These are phyloP conservation scores for Gobiocypris rarus DNA, from an alignment of 2,113 vertebrate genomes.

Conservation along the genomic window DNA sequence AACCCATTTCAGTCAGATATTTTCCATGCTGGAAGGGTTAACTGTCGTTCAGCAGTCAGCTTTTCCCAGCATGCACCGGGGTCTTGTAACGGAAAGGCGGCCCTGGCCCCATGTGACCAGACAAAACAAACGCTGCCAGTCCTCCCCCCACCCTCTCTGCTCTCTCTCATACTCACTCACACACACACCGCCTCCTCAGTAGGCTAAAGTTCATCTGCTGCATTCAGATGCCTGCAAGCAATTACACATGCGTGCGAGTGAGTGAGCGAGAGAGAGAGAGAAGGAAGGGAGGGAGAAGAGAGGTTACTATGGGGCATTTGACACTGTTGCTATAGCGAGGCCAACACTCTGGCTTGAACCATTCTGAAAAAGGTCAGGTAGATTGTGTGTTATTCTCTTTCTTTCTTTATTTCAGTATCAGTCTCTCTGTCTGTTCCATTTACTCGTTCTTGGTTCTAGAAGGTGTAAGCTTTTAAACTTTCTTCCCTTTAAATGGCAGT, in stretches of 20 bases:
- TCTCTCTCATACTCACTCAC: conserved; percentile 36
- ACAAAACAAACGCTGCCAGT: conserved; percentile 73
- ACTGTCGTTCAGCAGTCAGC: conserved; percentile 55
- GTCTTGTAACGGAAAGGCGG: conserved; percentile 54
- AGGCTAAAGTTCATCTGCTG: conserved; percentile 82
- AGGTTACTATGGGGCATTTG: conserved; percentile 81
- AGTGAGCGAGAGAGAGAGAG: conserved; percentile 25
- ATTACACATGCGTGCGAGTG: conserved; percentile 65
- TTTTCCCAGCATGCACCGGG: conserved; percentile 64
- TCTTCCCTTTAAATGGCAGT: background rate
- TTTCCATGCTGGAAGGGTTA: conserved; percentile 49
- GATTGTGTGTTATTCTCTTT: conserved; percentile 69
- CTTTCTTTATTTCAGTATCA: conserved; percentile 44
- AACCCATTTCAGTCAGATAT: background rate
- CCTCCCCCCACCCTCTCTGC: conserved; percentile 27
- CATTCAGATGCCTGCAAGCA: conserved; percentile 74
- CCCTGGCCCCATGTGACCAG: conserved; percentile 74
- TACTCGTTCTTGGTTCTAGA: background rate
- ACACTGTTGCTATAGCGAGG: conserved; percentile 75
- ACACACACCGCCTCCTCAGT: conserved; percentile 65
- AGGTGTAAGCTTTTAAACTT: background rate
- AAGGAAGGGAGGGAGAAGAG: conserved; percentile 52
- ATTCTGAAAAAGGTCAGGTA: conserved; percentile 74
- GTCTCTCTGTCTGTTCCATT: conserved; percentile 29
- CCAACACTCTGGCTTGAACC: conserved; percentile 65